Evolutionary conservation across 2,888 invertebrate species (phyloP), one percentile per base, ranked within the genome.

Genomic region (Scaptomyza parva): DNA sequence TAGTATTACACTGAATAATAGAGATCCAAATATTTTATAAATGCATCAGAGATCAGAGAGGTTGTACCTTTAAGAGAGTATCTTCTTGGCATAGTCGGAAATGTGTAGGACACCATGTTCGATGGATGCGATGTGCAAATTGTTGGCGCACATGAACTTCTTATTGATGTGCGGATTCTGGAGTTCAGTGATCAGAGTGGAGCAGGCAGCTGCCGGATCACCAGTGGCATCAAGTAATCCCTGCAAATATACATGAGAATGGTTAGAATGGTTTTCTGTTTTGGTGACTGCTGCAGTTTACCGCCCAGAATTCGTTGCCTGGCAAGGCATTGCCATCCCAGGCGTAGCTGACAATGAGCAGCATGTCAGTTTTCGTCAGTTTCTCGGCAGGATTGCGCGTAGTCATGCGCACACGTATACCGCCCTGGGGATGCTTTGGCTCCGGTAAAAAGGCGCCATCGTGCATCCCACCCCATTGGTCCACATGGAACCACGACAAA

Each of bases 291-390:
- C n/a, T 33, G n/a, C n/a, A 11, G 64, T 71, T 90, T 61, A 93
- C 93, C 65, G 87, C 88, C 95, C 95, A 95, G 88, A 94, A 95
- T 80, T 95, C 95, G 78, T 95, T 95, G 48, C 95, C 95, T 0
- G 95, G 95, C 59, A 94, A 92, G 0, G 95, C 93, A 83, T 95
- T 95, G 3, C 94, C 94, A 87, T 95, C 95, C 94, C 95, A 95
- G 0, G 95, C 94, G 79, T 95, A 95, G 0, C 94, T 95, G 24
- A 95, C 93, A 0, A 95, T 93, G 9, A 95, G 90, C 11, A 94
- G 26, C 86, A 84, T 81, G 18, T 71, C 8, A n/a, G n/a, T n/a
- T 33, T 70, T 14, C 0, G 3, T 0, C 51, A 95, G 76, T 59
- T 92, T 92, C 0, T 92, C 89, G 0, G 94, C 94, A 0, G 94